phyloP scores from a whole-genome alignment of 2,113 vertebrate genomes.

The Mionectes macconnelli region DNA sequence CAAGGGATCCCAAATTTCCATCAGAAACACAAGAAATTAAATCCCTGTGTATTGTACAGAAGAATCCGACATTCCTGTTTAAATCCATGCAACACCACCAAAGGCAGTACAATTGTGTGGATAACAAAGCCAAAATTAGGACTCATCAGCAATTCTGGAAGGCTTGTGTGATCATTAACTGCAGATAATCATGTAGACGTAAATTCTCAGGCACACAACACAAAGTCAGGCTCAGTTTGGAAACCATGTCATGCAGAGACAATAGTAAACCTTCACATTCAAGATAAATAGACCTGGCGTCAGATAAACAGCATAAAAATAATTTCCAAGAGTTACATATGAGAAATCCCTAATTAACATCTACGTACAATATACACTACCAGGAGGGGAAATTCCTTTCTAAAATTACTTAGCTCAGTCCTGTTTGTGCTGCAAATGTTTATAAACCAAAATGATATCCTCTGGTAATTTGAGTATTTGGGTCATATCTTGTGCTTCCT shows the following conservation, averaged over 20 bases:
- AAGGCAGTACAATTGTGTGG: neutral
- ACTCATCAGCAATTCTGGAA: neutral
- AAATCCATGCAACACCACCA: neutral
- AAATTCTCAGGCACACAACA: neutral
- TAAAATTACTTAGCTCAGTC: neutral
- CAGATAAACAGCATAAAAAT: neutral
- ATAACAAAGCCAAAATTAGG: neutral
- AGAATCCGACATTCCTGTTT: neutral
- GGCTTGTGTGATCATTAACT: neutral
- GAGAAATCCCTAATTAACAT: neutral
- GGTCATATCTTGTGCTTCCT: neutral
- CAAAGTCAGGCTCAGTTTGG: neutral
- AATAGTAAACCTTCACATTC: neutral
- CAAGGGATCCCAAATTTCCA: neutral
- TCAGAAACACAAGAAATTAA: neutral
- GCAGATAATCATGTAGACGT: neutral
- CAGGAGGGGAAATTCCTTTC: neutral
- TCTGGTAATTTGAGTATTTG: neutral
- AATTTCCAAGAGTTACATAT: neutral
- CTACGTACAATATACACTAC: neutral
- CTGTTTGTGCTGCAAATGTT: neutral
- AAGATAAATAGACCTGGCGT: neutral
- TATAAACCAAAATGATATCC: neutral
- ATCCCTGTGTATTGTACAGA: neutral
- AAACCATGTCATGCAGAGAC: neutral